Evolutionary conservation across 2,888 invertebrate genomes (phyloP).

Genomic region (Schizotus pectinicornis): DNA sequence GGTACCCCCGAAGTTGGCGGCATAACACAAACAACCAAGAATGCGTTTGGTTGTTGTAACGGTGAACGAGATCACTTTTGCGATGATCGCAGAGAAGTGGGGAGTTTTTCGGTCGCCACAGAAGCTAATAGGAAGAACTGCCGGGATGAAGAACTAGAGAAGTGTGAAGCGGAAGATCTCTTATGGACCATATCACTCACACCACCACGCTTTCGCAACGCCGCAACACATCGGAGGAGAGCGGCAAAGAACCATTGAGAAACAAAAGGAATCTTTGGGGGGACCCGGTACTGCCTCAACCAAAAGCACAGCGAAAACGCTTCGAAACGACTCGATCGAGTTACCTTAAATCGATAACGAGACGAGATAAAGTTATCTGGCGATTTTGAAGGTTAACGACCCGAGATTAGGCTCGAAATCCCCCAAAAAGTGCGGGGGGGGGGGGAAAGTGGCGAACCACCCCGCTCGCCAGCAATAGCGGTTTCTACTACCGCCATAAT

Average conservation of each 20-base stretch:
- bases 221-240: conserved; percentile 18
- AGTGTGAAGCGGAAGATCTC: conserved; percentile 47
- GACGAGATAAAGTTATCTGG: conserved; percentile 12
- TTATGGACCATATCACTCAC: conserved; percentile 49
- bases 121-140: not conserved
- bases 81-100: conserved; percentile 1
- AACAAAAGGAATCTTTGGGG: not conserved
- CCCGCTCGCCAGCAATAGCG: not conserved
- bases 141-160: conserved; percentile 41
- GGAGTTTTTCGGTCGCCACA: not conserved
- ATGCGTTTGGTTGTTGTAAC: conserved; percentile 32
- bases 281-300: conserved; percentile 5
- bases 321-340: not conserved
- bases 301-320: conserved; percentile 3
- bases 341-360: not conserved
- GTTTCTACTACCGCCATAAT: not conserved
- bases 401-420: not conserved
- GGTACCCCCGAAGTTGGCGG: not conserved
- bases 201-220: conserved; percentile 36
- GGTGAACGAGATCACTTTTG: conserved; percentile 39
- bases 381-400: conserved; percentile 14
- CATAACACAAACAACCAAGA: conserved; percentile 4
- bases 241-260: conserved; percentile 6
- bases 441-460: not conserved
- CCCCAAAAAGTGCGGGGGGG: not conserved